Percentiles rank a stretch among this genome's conserved stretches.
Conservation (phyloP, 2,888 invertebrate genomes). For the Coelogynopora nodosa region DNA sequence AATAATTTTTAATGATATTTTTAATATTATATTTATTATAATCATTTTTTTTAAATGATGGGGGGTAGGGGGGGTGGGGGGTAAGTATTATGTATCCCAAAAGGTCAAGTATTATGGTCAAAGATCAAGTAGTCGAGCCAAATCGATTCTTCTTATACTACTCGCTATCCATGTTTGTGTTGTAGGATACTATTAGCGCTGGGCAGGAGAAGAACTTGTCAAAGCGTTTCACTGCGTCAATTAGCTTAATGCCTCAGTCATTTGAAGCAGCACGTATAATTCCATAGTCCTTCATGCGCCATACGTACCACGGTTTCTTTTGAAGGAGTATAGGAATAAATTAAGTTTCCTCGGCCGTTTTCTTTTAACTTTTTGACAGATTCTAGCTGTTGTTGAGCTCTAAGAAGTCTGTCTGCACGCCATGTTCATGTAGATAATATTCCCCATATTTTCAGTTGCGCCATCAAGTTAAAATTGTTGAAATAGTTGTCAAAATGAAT, state of each 20-base stretch:
- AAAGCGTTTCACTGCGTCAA: background rate
- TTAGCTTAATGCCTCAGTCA: background rate
- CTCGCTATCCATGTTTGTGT: constrained; percentile 2
- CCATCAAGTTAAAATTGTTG: background rate
- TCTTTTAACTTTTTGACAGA: background rate
- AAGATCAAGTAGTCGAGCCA: too few species aligned
- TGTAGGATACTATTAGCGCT: background rate
- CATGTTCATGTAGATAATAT: background rate
- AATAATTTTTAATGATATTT: too few species aligned
- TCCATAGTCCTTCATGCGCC: background rate
- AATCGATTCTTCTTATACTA: too few species aligned
- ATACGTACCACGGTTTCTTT: background rate
- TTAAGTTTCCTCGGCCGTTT: background rate
- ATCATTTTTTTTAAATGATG: too few species aligned
- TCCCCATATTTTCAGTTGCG: constrained; percentile 20
- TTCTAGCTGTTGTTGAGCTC: background rate
- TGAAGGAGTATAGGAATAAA: background rate
- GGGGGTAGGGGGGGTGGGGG: too few species aligned
- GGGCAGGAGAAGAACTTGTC: background rate
- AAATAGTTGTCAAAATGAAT: constrained; percentile 27
- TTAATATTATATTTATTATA: too few species aligned
- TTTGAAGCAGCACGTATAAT: background rate
- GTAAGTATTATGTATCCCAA: too few species aligned
- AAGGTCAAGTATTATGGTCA: too few species aligned
- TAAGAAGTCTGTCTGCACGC: constrained; percentile 12